A percentile compares a stretch with the other conserved stretches of the same genome.
phyloP scores from a whole-genome alignment of 2,113 vertebrate species.

The Corvus hawaiiensis region DNA sequence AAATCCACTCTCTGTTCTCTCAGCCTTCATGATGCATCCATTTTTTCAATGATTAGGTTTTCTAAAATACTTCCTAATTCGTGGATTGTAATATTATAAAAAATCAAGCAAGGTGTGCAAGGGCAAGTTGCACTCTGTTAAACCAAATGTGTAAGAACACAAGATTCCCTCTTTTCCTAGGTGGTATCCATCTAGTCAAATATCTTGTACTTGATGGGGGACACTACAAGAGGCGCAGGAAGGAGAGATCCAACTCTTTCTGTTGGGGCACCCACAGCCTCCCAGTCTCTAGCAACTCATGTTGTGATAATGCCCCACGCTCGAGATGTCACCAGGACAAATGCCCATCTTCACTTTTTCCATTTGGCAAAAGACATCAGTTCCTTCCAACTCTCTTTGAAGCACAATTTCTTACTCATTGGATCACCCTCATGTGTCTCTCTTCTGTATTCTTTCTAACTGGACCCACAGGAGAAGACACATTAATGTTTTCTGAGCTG shows the following conservation, averaged over 20 bases:
- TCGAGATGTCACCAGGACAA: background rate
- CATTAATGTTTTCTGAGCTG: background rate
- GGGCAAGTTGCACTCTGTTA: background rate
- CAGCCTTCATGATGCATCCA: background rate
- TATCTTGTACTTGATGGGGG: background rate
- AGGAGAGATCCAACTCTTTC: background rate
- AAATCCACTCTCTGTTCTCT: background rate
- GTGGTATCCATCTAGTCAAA: background rate
- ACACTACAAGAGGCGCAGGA: background rate
- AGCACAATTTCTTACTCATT: background rate
- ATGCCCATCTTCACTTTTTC: background rate
- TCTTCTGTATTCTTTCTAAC: background rate
- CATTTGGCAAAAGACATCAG: accelerated
- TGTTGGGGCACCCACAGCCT: background rate
- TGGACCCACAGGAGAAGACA: background rate
- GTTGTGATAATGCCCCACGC: background rate
- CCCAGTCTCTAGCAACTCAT: background rate
- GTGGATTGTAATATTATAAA: background rate
- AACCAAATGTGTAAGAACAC: background rate
- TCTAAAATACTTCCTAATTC: background rate
- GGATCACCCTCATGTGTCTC: background rate
- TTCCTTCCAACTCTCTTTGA: background rate
- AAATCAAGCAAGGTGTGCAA: background rate
- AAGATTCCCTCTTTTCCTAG: background rate
- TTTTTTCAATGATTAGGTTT: background rate